Conservation (phyloP, 2,888 invertebrate genomes). For the Amaurobius ferox region DNA sequence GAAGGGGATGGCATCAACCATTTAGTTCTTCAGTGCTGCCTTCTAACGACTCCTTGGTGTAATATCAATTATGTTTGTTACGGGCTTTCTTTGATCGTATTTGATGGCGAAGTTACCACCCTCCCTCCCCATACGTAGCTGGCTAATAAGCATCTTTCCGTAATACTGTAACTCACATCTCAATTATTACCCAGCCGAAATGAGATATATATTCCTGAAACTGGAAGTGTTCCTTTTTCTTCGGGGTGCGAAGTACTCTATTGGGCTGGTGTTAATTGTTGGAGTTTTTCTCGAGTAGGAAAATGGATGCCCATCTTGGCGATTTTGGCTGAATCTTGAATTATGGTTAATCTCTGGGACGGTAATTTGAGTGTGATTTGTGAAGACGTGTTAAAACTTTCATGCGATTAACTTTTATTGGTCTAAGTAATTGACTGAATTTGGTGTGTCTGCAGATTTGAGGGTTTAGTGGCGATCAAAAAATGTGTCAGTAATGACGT, state of each 20-base stretch:
- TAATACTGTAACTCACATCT: constrained; percentile 65
- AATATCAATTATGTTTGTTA: constrained; percentile 72
- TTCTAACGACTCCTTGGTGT: constrained; percentile 68
- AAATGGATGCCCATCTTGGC: not conserved
- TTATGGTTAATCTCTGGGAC: not conserved
- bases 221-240: constrained; percentile 14
- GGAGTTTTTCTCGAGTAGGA: not conserved
- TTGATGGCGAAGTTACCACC: constrained; percentile 34
- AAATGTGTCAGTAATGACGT: too few relatives aligned
- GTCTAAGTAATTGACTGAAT: too few relatives aligned
- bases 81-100: constrained; percentile 64
- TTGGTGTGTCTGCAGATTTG: too few relatives aligned
- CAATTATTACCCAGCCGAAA: constrained; percentile 54
- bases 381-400: not conserved
- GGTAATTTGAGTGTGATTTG: not conserved
- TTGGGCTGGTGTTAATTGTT: not conserved
- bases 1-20: constrained; percentile 63
- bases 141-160: constrained; percentile 63
- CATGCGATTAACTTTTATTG: not conserved
- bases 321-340: not conserved
- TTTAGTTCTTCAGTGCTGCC: constrained; percentile 70
- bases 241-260: not conserved
- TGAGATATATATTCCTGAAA: constrained; percentile 8
- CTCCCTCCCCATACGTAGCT: not conserved
- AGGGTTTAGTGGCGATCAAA: too few relatives aligned